Percentiles rank a stretch among this genome's conserved stretches.
These are phyloP conservation scores for Luidia sarsii DNA, from an alignment of 53 echinoderm and acorn worm genomes.

Conservation along the genomic window DNA sequence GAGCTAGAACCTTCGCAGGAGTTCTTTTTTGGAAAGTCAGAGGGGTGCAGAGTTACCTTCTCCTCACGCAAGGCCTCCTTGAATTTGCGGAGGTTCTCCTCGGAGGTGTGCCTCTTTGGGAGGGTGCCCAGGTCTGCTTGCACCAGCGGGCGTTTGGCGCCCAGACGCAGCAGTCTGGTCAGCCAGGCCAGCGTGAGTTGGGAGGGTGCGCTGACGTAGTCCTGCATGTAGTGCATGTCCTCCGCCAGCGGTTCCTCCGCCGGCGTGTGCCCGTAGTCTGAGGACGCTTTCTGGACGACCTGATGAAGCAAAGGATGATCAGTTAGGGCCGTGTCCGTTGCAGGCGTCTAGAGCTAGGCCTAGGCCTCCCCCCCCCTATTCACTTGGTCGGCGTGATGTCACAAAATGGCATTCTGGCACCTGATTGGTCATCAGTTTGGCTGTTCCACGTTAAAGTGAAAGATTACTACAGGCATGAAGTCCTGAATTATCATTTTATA, in stretches of 20 bases:
- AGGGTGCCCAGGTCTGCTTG: slow-evolving; percentile 55
- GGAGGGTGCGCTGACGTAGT: slow-evolving; percentile 45
- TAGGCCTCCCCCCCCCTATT: too few relatives aligned
- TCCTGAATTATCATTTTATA: too few relatives aligned
- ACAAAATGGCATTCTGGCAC: too few relatives aligned
- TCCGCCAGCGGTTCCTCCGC: slow-evolving; percentile 35
- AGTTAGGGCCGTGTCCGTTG: not conserved
- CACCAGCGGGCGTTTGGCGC: slow-evolving; percentile 48
- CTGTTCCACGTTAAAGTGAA: not conserved
- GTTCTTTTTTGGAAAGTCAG: too few relatives aligned
- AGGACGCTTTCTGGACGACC: not conserved
- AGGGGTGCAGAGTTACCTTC: slow-evolving; percentile 39
- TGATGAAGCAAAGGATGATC: not conserved
- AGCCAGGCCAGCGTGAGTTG: slow-evolving; percentile 47
- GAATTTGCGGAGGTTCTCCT: slow-evolving; percentile 26
- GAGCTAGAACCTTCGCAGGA: too few relatives aligned
- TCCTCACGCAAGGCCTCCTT: slow-evolving; percentile 20
- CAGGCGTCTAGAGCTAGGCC: too few relatives aligned
- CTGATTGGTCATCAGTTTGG: not conserved
- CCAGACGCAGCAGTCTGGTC: slow-evolving; percentile 42
- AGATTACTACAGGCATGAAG: not conserved
- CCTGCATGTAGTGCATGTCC: slow-evolving; percentile 53
- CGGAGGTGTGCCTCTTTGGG: slow-evolving; percentile 42
- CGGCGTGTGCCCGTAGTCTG: slow-evolving; percentile 13
- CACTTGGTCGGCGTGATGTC: too few relatives aligned